These are phyloP conservation scores for Papilio polytes DNA, from an alignment of 1,140 invertebrate genomes.

Conservation along the genomic window DNA sequence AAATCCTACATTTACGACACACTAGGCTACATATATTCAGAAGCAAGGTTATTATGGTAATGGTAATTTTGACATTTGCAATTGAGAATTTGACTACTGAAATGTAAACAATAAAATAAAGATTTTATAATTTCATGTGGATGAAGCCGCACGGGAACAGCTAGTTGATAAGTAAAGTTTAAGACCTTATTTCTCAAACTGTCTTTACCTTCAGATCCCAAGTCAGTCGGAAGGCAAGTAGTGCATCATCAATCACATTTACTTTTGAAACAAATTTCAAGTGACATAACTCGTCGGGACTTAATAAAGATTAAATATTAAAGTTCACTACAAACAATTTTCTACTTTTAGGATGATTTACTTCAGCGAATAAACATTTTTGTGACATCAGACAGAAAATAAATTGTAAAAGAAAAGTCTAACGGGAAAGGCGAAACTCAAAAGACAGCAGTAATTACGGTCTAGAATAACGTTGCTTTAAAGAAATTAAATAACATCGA, in stretches of 20 bases:
- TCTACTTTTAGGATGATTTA: conserved; percentile 22
- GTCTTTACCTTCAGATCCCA: no score
- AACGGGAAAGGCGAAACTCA: conserved; percentile 16
- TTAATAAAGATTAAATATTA: conserved; percentile 26
- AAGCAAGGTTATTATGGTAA: no score
- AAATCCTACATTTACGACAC: no score
- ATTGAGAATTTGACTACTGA: no score
- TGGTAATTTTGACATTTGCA: no score
- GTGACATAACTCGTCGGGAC: background rate
- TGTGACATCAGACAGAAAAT: conserved; percentile 13
- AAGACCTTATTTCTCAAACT: no score
- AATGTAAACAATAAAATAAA: no score
- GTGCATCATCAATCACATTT: background rate
- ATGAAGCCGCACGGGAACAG: no score
- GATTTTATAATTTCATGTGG: no score
- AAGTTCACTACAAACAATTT: conserved; percentile 7
- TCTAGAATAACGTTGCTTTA: background rate
- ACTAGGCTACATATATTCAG: no score
- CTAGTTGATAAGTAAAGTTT: no score
- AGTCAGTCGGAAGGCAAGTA: no score
- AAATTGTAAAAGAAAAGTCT: conserved; percentile 8
- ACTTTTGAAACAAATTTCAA: background rate
- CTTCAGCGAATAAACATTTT: conserved; percentile 2
- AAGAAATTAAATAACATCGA: conserved; percentile 28
- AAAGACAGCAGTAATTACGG: conserved; percentile 24